Evolutionary conservation across 2,888 invertebrate species (phyloP), one percentile per base, ranked within the genome.

Genomic region (Cosmia trapezina): DNA sequence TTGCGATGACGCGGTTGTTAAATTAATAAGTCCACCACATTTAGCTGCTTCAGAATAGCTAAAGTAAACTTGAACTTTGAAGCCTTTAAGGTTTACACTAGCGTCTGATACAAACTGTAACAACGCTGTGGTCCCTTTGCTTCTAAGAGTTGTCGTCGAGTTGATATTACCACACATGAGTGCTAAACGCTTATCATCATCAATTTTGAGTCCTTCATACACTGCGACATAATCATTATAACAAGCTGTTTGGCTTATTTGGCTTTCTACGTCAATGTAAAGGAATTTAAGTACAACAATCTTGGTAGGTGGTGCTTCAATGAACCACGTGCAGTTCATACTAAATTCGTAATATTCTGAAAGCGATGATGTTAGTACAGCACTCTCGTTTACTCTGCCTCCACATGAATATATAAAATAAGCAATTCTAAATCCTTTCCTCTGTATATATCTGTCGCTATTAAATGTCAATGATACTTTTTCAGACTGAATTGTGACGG

Each of bases 261-360:
- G n/a, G 47, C 90, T 89, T 87, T 97, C 97, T 80, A 97, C 85
- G 59, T 96, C 95, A 74, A 98, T 96, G 64, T 95, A 94, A 56
- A 95, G 92, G 84, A 98, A 97, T 93, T 96, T 97, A n/a, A 98
- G 86, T 12, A 97, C 93, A 12, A 98, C 96, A 59, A 96, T 95
- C 91, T 97, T 97, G 77, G 96, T 96, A 33, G 88, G 83, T 1
- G 98, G 98, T 1, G 98, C 98, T 68, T 96, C 96, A 66, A 99
- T 97, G 71, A 96, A 91, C 99, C 99, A 99, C 0, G 96, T 94
- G 91, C 99, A 99, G 84, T 97, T 97, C 84, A 97, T 91, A 80
- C 96, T 93, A 41, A 94, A 93, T 49, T 96, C 95, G 83, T 97
- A 97, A 41, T 89, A 92, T 49, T 90, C 88, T 3, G 93, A 94